Base-by-base conservation (phyloP, 2,888 invertebrate genomes). In the Dicranocentrus wangi region DNA sequence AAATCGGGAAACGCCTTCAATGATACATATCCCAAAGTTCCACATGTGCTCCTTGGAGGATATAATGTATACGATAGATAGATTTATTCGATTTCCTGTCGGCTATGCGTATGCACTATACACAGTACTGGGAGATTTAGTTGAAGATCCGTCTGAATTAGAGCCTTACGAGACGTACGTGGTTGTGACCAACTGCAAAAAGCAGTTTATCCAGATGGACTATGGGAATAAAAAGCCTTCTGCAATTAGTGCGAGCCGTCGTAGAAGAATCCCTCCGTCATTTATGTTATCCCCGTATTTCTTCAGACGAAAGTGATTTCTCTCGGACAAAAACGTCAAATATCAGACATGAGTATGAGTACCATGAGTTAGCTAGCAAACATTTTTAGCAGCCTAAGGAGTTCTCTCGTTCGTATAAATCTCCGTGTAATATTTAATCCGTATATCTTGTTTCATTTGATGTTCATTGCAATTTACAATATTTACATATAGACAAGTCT, bases 11-110 rank as follows among this genome's bases (percentile, higher is more conserved):
- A 69, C 70, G 7, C 78, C 78, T 5, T 61, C 69, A 5, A 69
- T 78, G 69, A 43, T 78, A 13, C 23, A 61, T 25, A 70, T 78
- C 42, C 42, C 78, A 1, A 70, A 63, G 43, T 42, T 61, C 27
- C 27, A 63, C 61, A 70, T 78, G 69, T 21, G 55, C 17, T 78
- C 78, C 19, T 70, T 78, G 78, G 70, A 70, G 17, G 78, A 78
- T 17, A 63, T 70, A 5, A 63, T 78, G 70, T 28, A 53, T 19
- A n/a, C 66, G 2, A 69, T 78, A 1, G 78, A 78, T n/a, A 60
- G 63, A 27, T 39, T 51, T 21, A 28, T 78, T 15, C 1, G 55
- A 15, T 78, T 78, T 42, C 78, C 78, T 2, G 65, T 78, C 7
- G 78, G 78, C n/a, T 78, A 78, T 42, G 78, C 70, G 1, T 55